phyloP scores from a whole-genome alignment of 2,888 invertebrate species.

The Yponomeuta malinellus region DNA sequence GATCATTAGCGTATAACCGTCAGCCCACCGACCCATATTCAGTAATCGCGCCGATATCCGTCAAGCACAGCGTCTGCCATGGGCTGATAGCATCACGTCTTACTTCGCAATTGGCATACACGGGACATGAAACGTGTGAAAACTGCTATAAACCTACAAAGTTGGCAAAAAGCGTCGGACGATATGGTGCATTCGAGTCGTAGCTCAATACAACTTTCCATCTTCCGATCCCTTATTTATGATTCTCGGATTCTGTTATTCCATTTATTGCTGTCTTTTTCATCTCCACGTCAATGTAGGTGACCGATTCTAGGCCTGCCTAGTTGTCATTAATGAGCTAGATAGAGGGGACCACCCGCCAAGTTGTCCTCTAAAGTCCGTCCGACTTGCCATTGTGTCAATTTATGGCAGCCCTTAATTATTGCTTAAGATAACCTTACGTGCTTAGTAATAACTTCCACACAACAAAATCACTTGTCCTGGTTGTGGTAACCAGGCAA shows the following conservation, averaged over 20 bases:
- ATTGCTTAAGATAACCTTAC: not conserved
- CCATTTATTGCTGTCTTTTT: conserved; percentile 1
- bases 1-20: not conserved
- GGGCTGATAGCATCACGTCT: conserved; percentile 5
- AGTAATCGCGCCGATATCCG: conserved; percentile 5
- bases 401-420: not conserved
- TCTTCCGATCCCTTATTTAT: not conserved
- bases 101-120: not conserved
- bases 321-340: not conserved
- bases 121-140: conserved; percentile 2
- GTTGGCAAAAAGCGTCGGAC: not conserved
- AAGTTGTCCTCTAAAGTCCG: not conserved
- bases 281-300: not conserved
- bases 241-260: not conserved
- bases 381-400: not conserved
- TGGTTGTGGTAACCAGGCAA: too few relatives aligned
- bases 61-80: not conserved
- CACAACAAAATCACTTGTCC: too few relatives aligned
- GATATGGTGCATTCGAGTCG: not conserved
- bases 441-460: too few relatives aligned
- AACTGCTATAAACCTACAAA: not conserved
- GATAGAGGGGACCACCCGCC: not conserved
- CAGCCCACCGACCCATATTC: conserved; percentile 7
- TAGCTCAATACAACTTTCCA: not conserved
- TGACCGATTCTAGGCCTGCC: not conserved